Evolutionary conservation across 2,113 vertebrate species (phyloP).

Genomic region (Myocastor coypus): DNA sequence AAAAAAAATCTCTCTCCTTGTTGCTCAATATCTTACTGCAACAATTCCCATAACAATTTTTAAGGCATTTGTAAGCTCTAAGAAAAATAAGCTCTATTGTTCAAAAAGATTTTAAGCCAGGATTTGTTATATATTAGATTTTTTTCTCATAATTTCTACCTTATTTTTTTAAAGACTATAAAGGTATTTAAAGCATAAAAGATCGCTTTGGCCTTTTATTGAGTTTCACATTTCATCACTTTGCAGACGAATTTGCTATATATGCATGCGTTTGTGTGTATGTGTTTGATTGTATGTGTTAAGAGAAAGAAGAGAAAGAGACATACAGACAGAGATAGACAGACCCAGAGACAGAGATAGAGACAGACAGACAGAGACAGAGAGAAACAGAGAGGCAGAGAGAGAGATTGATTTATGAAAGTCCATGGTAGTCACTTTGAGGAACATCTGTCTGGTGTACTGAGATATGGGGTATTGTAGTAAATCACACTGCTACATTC

Average conservation of each 20-base stretch:
- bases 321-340: neutral
- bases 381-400: neutral
- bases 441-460: neutral
- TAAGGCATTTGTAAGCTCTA: neutral
- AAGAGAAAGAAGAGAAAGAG: neutral
- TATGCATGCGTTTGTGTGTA: too few species aligned
- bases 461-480: neutral
- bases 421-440: neutral
- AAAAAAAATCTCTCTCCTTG: neutral
- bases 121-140: neutral
- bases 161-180: neutral
- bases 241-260: neutral
- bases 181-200: neutral
- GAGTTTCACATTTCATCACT: neutral
- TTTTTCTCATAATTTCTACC: neutral
- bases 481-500: slow-evolving; percentile 1
- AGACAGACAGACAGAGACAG: neutral
- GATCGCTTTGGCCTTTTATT: neutral
- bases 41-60: slow-evolving; percentile 6
- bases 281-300: neutral
- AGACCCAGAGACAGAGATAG: neutral
- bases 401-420: neutral
- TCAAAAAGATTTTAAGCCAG: neutral
- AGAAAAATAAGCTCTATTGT: neutral
- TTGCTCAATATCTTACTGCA: neutral